A percentile compares a stretch with the other conserved stretches of the same genome.
Conservation (phyloP, 2,888 invertebrate genomes). For the Phlogophora meticulosa region DNA sequence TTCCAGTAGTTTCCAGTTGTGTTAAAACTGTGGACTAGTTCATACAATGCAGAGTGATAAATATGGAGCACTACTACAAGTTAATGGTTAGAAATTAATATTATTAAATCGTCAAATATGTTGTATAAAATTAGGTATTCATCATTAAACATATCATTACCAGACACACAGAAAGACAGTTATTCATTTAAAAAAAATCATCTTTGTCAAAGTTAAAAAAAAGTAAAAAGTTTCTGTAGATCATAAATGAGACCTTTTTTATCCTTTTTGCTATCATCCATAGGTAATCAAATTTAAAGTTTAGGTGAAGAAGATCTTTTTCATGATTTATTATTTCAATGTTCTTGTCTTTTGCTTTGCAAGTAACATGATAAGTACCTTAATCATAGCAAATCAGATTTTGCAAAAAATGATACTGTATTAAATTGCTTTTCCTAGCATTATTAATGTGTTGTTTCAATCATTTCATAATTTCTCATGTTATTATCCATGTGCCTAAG, state of each 20-base stretch:
- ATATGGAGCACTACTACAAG: conserved; percentile 41
- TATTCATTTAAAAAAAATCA: not conserved
- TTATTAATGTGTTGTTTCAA: not conserved
- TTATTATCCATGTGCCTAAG: not conserved
- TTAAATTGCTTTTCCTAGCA: not conserved
- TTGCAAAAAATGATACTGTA: not conserved
- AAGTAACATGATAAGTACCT: not conserved
- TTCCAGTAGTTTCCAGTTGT: conserved; percentile 20
- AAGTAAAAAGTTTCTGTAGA: not conserved
- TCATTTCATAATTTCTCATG: not conserved
- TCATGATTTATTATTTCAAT: not conserved
- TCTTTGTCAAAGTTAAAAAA: not conserved
- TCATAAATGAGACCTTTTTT: not conserved
- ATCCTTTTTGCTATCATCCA: not conserved
- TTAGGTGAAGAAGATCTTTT: too few relatives aligned
- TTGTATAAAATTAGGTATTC: not conserved
- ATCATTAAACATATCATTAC: too few relatives aligned
- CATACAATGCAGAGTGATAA: conserved; percentile 53
- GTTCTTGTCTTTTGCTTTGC: not conserved
- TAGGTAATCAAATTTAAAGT: too few relatives aligned
- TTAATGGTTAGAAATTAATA: conserved; percentile 37
- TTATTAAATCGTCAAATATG: not conserved
- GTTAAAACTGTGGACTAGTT: conserved; percentile 21
- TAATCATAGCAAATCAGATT: too few relatives aligned
- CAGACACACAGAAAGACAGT: too few relatives aligned